phyloP scores from a whole-genome alignment of 2,888 invertebrate species.

The Odontomyia ornata region DNA sequence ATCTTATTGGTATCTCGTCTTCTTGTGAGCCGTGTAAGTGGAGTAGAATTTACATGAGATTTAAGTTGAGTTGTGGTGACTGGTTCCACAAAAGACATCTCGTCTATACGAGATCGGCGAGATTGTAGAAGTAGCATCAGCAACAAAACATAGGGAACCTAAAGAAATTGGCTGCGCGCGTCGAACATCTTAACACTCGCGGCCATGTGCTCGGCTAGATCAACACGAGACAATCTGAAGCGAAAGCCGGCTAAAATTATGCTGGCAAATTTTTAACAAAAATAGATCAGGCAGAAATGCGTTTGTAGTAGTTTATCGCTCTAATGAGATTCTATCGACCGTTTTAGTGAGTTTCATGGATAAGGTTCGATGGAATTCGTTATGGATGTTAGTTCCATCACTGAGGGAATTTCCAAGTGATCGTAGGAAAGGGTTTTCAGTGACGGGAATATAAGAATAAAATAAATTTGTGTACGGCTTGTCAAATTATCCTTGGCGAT shows the following conservation, averaged over 20 bases:
- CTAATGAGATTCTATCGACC: no score
- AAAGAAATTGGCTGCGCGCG: not conserved
- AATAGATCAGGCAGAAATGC: constrained; percentile 12
- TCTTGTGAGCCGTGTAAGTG: not conserved
- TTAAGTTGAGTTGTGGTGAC: not conserved
- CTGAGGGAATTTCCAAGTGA: no score
- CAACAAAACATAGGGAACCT: not conserved
- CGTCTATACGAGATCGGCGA: not conserved
- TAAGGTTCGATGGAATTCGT: no score
- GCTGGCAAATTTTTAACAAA: constrained; percentile 24
- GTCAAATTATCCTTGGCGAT: no score
- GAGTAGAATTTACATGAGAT: not conserved
- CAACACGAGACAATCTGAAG: not conserved
- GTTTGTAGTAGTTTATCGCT: not conserved
- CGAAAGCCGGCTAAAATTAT: constrained; percentile 27
- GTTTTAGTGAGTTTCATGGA: no score
- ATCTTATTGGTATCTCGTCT: no score
- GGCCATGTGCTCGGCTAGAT: constrained; percentile 20
- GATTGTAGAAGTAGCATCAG: not conserved
- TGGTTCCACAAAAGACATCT: not conserved
- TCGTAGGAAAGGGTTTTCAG: no score
- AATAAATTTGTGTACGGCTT: no score
- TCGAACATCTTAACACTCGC: not conserved
- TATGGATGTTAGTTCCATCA: no score
- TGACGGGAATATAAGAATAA: no score